Percentiles rank a stretch among this genome's conserved stretches.
Evolutionary conservation across 2,888 invertebrate species (phyloP).

Genomic region (Onchidella celtica): DNA sequence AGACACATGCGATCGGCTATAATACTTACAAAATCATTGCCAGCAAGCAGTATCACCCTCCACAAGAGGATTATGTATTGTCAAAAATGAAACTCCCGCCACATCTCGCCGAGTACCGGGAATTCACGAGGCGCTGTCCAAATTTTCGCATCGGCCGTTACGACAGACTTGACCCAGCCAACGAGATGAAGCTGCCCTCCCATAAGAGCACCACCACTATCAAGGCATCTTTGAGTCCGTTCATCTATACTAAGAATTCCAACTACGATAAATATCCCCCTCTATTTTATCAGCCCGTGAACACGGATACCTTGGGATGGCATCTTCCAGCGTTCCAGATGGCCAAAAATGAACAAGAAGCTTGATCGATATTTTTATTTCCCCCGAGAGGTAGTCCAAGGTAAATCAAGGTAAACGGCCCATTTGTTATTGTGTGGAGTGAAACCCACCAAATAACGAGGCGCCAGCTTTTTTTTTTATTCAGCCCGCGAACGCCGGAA

Average conservation of each 20-base stretch:
- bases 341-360: too few relatives aligned
- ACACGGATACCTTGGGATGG: not conserved
- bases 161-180: constrained; percentile 31
- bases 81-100: constrained; percentile 12
- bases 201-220: constrained; percentile 3
- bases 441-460: too few relatives aligned
- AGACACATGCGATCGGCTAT: constrained; percentile 5
- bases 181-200: constrained; percentile 37
- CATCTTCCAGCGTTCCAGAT: constrained; percentile 20
- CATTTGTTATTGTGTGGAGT: too few relatives aligned
- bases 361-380: too few relatives aligned
- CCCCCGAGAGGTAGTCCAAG: too few relatives aligned
- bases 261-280: not conserved
- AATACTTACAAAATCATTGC: constrained; percentile 45
- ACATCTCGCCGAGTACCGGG: constrained; percentile 30
- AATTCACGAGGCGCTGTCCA: constrained; percentile 41
- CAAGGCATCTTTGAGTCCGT: not conserved
- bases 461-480: too few relatives aligned
- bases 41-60: constrained; percentile 4
- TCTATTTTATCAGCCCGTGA: not conserved
- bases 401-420: too few relatives aligned
- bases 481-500: too few relatives aligned
- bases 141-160: constrained; percentile 18
- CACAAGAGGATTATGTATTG: not conserved
- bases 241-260: constrained; percentile 24